Conservation (phyloP, 2,888 invertebrate genomes). For the Thysanoteuthis rhombus region DNA sequence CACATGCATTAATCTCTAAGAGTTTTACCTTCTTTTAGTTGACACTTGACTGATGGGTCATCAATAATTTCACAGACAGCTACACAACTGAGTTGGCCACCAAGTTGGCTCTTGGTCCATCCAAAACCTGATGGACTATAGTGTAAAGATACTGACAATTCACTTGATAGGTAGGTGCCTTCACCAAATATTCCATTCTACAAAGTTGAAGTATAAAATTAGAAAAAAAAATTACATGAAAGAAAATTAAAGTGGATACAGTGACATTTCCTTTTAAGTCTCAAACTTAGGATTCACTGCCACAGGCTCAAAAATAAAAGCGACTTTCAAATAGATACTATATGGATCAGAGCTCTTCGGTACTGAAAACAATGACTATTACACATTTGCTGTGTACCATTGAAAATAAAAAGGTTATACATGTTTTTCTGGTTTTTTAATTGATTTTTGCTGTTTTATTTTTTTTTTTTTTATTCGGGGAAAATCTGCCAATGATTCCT, state of each 20-base stretch:
- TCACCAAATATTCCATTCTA: slow-evolving; percentile 77
- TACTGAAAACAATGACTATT: too few species aligned
- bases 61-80: slow-evolving; percentile 84
- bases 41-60: slow-evolving; percentile 73
- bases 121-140: slow-evolving; percentile 78
- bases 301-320: too few species aligned
- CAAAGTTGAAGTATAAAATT: slow-evolving; percentile 36
- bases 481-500: too few species aligned
- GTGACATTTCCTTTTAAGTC: neutral
- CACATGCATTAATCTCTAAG: neutral
- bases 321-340: too few species aligned
- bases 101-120: slow-evolving; percentile 82
- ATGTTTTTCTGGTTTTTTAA: too few species aligned
- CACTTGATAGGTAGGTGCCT: slow-evolving; percentile 81
- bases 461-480: too few species aligned
- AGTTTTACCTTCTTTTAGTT: slow-evolving; percentile 50
- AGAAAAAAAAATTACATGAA: slow-evolving; percentile 32
- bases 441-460: too few species aligned
- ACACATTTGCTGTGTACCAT: too few species aligned
- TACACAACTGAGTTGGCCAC: slow-evolving; percentile 80
- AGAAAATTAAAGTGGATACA: slow-evolving; percentile 23
- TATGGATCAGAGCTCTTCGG: too few species aligned
- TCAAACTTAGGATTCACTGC: too few species aligned
- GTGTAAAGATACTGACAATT: slow-evolving; percentile 78
- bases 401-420: too few species aligned